Evolutionary conservation across 1,140 invertebrate genomes (phyloP).

Genomic region (Euura saliciscinereae): DNA sequence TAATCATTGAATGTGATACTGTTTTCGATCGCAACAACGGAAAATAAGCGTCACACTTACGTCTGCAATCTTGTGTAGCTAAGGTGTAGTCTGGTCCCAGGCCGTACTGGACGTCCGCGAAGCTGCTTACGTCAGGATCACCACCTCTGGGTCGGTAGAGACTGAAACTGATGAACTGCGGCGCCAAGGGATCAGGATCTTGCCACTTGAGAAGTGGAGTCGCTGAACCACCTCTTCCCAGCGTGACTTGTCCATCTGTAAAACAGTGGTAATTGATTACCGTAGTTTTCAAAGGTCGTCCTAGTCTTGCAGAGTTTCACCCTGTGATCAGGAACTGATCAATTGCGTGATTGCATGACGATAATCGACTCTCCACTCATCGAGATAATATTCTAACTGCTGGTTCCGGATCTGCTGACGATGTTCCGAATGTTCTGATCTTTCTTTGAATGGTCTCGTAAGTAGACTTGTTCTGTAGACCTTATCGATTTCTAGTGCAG

Average conservation of each 20-base stretch:
- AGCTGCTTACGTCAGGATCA: constrained; percentile 16
- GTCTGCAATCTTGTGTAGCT: constrained; percentile 21
- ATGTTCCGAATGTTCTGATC: no score
- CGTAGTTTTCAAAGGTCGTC: no score
- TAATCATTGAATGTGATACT: not conserved
- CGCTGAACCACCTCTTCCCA: constrained; percentile 11
- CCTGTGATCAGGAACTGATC: no score
- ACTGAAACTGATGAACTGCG: constrained; percentile 21
- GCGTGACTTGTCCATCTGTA: constrained; percentile 18
- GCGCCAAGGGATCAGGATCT: constrained; percentile 21
- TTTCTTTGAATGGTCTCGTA: no score
- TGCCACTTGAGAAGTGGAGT: constrained; percentile 21
- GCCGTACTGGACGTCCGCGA: constrained; percentile 21
- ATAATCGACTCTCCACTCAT: no score
- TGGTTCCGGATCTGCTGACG: no score
- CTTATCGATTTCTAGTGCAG: no score
- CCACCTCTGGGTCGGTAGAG: constrained; percentile 14
- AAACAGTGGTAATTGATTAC: not conserved
- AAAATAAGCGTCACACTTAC: constrained; percentile 1
- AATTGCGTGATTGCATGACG: no score
- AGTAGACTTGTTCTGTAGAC: no score
- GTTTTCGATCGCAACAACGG: not conserved
- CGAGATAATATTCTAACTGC: no score
- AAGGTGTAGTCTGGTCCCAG: constrained; percentile 24
- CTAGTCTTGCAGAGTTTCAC: no score